These are phyloP conservation scores for Hypomecis atomaria DNA, from an alignment of 2,888 invertebrate species.

Conservation along the genomic window DNA sequence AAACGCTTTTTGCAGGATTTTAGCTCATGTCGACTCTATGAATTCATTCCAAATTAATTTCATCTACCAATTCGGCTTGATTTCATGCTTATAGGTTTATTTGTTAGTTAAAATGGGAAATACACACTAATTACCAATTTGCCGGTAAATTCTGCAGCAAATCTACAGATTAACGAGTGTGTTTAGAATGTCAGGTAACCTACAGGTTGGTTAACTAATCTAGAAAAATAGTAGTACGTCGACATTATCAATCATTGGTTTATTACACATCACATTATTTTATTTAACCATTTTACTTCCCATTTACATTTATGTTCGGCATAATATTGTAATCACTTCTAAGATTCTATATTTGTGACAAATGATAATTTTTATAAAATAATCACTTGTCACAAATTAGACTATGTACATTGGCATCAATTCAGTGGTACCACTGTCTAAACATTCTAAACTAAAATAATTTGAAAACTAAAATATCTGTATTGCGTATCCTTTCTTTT, in stretches of 20 bases:
- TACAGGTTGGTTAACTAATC: conserved; percentile 38
- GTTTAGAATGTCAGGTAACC: conserved; percentile 41
- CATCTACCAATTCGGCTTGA: not conserved
- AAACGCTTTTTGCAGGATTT: too few relatives aligned
- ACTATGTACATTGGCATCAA: too few relatives aligned
- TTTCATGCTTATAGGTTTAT: not conserved
- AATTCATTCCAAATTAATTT: too few relatives aligned
- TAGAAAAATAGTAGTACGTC: conserved; percentile 4
- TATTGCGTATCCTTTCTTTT: too few relatives aligned
- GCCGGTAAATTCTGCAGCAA: conserved; percentile 33
- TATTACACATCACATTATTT: conserved; percentile 26
- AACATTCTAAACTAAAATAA: too few relatives aligned
- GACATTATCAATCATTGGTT: conserved; percentile 10
- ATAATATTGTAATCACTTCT: not conserved
- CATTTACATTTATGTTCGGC: not conserved
- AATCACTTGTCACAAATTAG: too few relatives aligned
- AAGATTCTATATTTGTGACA: too few relatives aligned
- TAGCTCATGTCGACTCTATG: too few relatives aligned
- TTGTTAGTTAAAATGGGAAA: not conserved
- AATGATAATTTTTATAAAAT: too few relatives aligned
- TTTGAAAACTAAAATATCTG: too few relatives aligned
- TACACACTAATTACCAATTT: conserved; percentile 20
- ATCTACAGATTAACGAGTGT: conserved; percentile 35
- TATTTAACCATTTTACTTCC: not conserved
- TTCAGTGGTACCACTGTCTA: too few relatives aligned